Base-by-base conservation (phyloP, 2,797 vertebrate genomes). In the Picus viridis region DNA sequence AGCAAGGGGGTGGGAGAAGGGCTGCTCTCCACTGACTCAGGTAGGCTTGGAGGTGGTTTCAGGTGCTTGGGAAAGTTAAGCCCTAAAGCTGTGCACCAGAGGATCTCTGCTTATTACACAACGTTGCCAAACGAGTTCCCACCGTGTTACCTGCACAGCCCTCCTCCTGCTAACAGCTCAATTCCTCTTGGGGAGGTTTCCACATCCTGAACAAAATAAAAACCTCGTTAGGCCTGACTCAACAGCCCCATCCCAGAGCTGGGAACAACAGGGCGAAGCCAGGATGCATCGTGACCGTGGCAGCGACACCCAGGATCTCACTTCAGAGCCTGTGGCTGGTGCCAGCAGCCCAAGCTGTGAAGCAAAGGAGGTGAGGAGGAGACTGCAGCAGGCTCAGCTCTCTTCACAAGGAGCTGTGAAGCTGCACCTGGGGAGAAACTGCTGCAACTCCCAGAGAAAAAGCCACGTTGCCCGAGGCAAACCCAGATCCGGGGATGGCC, bases 11-110 rank as follows among this genome's bases (percentile, higher is more conserved):
- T 49, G 47, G 47, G 47, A 2, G 53, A 9, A 83, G 41, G 34
- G 5, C 11, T 36, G 3, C 5, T 72, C 51, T 47, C 7, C 39
- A 12, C 68, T 43, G 63, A 64, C 78, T 58, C 82, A 58, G n/a
- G 29, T 22, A 10, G 8, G 39, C 82, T 83, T 15, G 2, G 86
- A 45, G 69, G 10, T 63, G 88, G 36, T 85, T 85, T 58, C 27
- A 76, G 83, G 69, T 89, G 82, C 82, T 79, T 54, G 9, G 34
- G 78, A 58, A 94, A 94, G 82, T 69, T 67, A 32, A 91, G 86
- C 88, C 93, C 86, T 27, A 4, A 56, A 89, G 91, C 81, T 34
- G 68, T 3, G 32, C 59, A 58, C 32, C 63, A 54, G 43, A 63
- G 62, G 41, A 82, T 47, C 45, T 56, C 54, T 39, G 76, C 10